Conservation (phyloP, 2,113 vertebrate species). For the Eidolon helvum region DNA sequence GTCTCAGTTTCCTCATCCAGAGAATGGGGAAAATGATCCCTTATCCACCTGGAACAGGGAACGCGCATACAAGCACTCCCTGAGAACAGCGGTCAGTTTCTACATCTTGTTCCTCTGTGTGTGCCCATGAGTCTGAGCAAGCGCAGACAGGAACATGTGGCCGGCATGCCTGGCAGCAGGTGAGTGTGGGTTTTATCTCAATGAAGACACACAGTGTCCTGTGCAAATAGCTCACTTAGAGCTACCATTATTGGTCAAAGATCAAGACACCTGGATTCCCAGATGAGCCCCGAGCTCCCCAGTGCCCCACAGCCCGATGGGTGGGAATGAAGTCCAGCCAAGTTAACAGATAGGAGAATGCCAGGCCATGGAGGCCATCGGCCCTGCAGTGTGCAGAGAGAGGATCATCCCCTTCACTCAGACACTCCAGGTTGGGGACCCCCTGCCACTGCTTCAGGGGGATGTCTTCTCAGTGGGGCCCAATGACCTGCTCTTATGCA, state of each 20-base stretch:
- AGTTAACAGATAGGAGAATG: too few species aligned
- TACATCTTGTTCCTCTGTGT: fast-evolving
- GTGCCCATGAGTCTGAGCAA: not conserved
- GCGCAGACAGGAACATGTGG: too few species aligned
- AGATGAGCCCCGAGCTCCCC: not conserved
- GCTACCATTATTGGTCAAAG: not conserved
- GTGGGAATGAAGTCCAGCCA: too few species aligned
- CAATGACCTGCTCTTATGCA: not conserved
- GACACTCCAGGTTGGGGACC: not conserved
- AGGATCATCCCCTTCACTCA: not conserved
- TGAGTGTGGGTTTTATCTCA: not conserved
- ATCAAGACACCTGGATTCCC: not conserved
- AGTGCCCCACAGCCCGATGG: fast-evolving
- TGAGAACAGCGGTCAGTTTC: not conserved
- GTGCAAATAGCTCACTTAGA: not conserved
- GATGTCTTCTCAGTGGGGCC: not conserved
- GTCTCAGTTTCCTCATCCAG: not conserved
- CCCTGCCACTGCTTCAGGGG: not conserved
- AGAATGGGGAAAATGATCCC: not conserved
- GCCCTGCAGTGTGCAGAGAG: fast-evolving
- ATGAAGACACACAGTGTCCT: not conserved
- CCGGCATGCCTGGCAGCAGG: fast-evolving
- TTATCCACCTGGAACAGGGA: not conserved
- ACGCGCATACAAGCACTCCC: fast-evolving
- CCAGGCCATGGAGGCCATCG: not conserved